Evolutionary conservation across 35 echinoderm and acorn worm species (phyloP).

Genomic region (Apostichopus japonicus): DNA sequence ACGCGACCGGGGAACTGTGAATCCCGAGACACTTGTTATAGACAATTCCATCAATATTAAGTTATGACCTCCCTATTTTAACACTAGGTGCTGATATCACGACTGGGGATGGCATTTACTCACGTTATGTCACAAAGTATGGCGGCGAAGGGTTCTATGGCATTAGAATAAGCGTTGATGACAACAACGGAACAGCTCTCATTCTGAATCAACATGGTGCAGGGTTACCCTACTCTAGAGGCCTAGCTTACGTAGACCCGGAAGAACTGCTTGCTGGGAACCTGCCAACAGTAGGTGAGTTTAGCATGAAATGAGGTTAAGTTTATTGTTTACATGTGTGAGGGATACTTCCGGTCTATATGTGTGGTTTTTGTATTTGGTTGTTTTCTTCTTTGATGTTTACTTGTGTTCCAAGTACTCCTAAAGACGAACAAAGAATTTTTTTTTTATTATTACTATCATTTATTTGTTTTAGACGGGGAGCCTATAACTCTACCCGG

Average conservation of each 20-base stretch:
- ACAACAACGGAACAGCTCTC: neutral
- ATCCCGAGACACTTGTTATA: too few relatives aligned
- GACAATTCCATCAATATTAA: neutral
- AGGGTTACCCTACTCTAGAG: slow-evolving; percentile 8
- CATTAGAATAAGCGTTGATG: neutral
- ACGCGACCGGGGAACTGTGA: too few relatives aligned
- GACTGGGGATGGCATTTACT: neutral
- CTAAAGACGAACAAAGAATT: too few relatives aligned
- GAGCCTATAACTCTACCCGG: neutral
- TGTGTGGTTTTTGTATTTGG: too few relatives aligned
- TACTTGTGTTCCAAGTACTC: too few relatives aligned
- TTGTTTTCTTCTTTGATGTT: too few relatives aligned
- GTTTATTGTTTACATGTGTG: too few relatives aligned
- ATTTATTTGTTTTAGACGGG: neutral
- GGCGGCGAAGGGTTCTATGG: neutral
- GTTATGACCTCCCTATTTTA: neutral
- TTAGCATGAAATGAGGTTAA: neutral
- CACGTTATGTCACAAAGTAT: neutral
- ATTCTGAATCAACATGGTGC: neutral
- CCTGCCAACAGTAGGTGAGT: neutral
- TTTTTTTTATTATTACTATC: neutral
- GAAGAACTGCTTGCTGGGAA: neutral
- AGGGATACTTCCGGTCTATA: too few relatives aligned
- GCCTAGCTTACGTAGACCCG: neutral
- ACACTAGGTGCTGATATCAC: slow-evolving; percentile 1